Evolutionary conservation across 2,113 vertebrate species (phyloP), one percentile per base, ranked within the genome.

Genomic region (Lonchura striata): DNA sequence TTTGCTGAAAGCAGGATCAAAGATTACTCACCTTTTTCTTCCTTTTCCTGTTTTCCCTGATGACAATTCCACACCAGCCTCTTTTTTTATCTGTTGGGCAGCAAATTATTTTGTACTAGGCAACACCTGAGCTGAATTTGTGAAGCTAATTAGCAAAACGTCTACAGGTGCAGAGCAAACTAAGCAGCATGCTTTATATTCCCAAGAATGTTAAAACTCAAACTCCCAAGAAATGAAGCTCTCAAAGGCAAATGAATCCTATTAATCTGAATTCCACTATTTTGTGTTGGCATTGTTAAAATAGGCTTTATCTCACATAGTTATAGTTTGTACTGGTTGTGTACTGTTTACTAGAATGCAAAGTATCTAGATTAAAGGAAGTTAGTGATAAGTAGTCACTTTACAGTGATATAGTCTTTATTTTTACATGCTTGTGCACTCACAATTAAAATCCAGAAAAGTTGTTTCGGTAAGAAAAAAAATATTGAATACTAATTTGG

Each of bases 1-100:
- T 95, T 96, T 96, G 87, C 87, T 95, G 95, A 94, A 95, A 78
- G 31, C 54, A 97, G 83, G 96, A 98, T 98, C 97, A 98, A 98
- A 98, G 97, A 95, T 97, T 91, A 90, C 71, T 95, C 95, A 71
- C 65, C 54, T 82, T 92, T 85, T 63, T 84, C 50, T 22, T 19
- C 22, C 76, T 92, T 92, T 94, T 88, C 56, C 71, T 81, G 25
- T 97, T 96, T 96, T 97, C 96, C 96, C 96, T 65, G 61, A 91
- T 96, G 97, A 97, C 90, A 94, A 95, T 93, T 82, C 86, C 61
- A 54, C 27, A 31, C 56, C 60, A 88, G 64, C 60, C 7, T 86
- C 79, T 33, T 70, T 39, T 54, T 33, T 93, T 79, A 47, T 75
- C 41, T 44, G 8, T 41, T 77, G 44, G 84, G 44, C 64, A 90